Evolutionary conservation across 2,797 vertebrate genomes (phyloP).

Genomic region (Gobionotothen gibberifrons): DNA sequence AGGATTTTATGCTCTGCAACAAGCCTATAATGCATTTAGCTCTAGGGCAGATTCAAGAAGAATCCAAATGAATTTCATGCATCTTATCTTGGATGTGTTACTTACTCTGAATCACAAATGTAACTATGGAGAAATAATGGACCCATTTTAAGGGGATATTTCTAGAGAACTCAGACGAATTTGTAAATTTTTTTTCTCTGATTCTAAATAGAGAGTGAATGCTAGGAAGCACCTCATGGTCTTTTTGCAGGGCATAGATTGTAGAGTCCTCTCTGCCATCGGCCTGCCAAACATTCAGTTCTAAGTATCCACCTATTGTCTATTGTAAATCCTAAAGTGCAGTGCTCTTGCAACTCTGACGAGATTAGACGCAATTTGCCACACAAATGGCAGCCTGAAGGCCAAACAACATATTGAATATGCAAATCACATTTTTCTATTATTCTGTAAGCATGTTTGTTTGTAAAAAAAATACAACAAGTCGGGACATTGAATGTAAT

Average conservation of each 20-base stretch:
- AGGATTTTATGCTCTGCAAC: background rate
- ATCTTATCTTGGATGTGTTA: background rate
- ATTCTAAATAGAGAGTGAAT: too few relatives aligned
- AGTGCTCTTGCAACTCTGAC: background rate
- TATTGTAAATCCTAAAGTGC: background rate
- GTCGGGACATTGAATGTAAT: slow-evolving; percentile 5
- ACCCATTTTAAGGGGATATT: background rate
- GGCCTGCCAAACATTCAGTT: background rate
- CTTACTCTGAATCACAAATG: background rate
- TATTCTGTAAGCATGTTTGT: background rate
- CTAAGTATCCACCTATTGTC: background rate
- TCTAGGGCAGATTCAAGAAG: background rate
- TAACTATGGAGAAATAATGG: background rate
- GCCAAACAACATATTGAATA: background rate
- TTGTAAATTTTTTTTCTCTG: too few relatives aligned
- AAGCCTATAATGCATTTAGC: background rate
- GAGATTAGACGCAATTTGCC: background rate
- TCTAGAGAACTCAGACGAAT: too few relatives aligned
- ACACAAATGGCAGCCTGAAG: background rate
- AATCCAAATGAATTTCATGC: background rate
- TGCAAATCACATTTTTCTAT: slow-evolving; percentile 6
- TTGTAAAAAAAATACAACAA: slow-evolving; percentile 11
- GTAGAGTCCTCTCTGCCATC: background rate
- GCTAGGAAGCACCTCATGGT: too few relatives aligned
- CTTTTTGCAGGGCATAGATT: too few relatives aligned